Percentiles rank a stretch among this genome's conserved stretches.
These are phyloP conservation scores for Illadopsis cleaveri DNA, from an alignment of 2,113 vertebrate genomes.

Conservation along the genomic window DNA sequence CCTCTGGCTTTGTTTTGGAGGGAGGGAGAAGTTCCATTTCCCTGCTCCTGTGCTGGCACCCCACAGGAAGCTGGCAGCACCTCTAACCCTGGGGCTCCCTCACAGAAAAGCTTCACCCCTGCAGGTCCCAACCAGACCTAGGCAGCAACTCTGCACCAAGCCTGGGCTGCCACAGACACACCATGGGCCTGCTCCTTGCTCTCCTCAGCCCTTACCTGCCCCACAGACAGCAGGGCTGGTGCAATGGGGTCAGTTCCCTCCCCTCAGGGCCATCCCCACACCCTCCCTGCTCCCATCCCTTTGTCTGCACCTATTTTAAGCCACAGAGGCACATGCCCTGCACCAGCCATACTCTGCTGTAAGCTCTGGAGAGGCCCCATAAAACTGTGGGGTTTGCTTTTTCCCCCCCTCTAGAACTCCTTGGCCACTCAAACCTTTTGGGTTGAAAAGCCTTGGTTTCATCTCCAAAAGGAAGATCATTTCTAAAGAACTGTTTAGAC, in stretches of 20 bases:
- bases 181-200: rapidly evolving
- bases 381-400: not conserved
- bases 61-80: not conserved
- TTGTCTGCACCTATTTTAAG: not conserved
- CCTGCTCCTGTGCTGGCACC: not conserved
- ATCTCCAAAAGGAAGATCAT: not conserved
- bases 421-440: not conserved
- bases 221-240: not conserved
- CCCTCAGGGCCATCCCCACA: too few species aligned
- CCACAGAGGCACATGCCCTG: not conserved
- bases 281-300: not conserved
- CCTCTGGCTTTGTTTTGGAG: not conserved
- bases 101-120: not conserved
- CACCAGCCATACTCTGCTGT: not conserved
- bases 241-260: not conserved
- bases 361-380: not conserved
- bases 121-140: not conserved
- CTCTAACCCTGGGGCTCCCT: not conserved
- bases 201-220: not conserved
- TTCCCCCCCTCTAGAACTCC: not conserved
- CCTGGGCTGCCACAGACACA: not conserved
- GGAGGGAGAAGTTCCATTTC: not conserved
- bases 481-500: not conserved
- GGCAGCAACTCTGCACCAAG: not conserved
- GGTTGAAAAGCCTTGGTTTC: not conserved